Conservation (phyloP, 2,113 vertebrate genomes). For the Cettia cetti region DNA sequence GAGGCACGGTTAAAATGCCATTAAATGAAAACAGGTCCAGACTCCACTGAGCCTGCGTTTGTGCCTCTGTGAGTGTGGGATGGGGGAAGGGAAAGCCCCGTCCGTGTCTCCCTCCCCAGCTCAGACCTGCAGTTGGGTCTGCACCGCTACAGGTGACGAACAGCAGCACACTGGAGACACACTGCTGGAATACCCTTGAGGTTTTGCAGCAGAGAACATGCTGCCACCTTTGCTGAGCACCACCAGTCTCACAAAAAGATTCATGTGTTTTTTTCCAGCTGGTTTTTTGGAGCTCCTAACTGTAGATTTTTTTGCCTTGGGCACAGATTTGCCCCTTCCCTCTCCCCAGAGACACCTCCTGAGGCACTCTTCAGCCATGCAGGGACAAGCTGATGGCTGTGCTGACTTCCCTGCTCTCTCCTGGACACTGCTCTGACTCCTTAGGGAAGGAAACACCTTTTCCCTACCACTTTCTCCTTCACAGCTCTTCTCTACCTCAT, state of each 20-base stretch:
- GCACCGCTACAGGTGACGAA: background rate
- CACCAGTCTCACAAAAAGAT: background rate
- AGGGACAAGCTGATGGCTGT: accelerated
- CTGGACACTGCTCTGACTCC: background rate
- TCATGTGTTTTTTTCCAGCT: background rate
- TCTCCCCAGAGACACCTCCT: background rate
- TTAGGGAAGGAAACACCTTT: background rate
- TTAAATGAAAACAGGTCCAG: background rate
- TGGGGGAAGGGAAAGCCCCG: accelerated
- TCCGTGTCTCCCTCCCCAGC: background rate
- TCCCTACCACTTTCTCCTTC: background rate
- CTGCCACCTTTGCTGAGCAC: background rate
- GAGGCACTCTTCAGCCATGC: background rate
- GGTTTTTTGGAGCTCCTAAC: background rate
- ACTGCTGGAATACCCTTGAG: background rate
- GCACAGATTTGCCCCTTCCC: background rate
- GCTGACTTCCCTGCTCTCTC: background rate
- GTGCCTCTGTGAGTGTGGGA: accelerated
- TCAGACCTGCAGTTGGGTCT: background rate
- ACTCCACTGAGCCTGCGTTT: background rate
- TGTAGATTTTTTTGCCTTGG: background rate
- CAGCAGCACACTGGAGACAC: accelerated
- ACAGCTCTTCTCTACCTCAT: background rate
- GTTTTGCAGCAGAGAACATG: background rate
- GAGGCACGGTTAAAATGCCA: background rate